phyloP scores from a whole-genome alignment of 2,113 vertebrate species.

The Sterrhoptilus dennistouni region DNA sequence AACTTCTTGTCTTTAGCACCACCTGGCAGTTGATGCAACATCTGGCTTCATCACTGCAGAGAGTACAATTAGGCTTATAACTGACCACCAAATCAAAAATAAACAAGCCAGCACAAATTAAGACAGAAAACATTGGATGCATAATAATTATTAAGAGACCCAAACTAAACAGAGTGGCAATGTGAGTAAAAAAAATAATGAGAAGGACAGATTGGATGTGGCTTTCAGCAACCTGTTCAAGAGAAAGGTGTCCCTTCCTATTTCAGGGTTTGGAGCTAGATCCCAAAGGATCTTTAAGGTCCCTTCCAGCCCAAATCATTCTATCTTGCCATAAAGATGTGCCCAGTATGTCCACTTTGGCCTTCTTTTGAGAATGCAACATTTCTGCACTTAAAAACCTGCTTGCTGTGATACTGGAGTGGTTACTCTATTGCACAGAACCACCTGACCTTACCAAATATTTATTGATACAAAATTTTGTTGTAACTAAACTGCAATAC shows the following conservation, averaged over 20 bases:
- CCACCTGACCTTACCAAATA: neutral
- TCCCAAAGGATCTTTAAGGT: neutral
- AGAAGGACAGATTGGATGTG: neutral
- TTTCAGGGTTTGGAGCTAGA: neutral
- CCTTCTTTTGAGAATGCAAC: neutral
- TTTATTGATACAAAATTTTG: neutral
- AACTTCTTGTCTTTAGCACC: conserved; percentile 3
- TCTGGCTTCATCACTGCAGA: conserved; percentile 28
- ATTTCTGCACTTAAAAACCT: neutral
- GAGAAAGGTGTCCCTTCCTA: neutral
- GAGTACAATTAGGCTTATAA: conserved; percentile 16
- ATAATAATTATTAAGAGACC: neutral
- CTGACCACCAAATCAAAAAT: neutral
- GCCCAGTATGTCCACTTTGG: neutral
- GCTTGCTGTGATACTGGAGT: neutral
- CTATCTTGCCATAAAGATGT: neutral
- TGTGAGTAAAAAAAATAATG: neutral
- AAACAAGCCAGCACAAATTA: conserved; percentile 33
- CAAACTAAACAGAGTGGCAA: neutral
- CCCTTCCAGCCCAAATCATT: neutral
- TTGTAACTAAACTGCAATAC: neutral
- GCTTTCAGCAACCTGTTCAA: neutral
- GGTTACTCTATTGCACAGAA: neutral
- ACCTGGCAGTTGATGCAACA: conserved; percentile 37
- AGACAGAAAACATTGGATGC: neutral